Evolutionary conservation across 2,113 vertebrate species (phyloP).

Genomic region (Campylomormyrus numenius): DNA sequence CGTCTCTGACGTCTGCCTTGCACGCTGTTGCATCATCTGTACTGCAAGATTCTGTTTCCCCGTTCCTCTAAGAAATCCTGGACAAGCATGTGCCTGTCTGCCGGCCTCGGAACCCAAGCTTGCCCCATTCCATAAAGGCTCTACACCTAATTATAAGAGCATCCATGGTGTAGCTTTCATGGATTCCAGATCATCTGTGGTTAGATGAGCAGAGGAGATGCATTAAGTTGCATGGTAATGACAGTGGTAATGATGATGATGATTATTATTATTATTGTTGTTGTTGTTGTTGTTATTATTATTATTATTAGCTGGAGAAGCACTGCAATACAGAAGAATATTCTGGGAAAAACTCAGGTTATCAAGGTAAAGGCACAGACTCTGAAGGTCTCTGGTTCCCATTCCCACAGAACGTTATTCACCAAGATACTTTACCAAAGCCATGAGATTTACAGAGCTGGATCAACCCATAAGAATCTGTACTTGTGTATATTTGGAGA

Average conservation of each 20-base stretch:
- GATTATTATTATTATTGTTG: not conserved
- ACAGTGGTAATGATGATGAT: not conserved
- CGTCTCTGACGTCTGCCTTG: not conserved
- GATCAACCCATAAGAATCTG: not conserved
- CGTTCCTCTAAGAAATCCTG: not conserved
- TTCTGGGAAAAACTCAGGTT: too few species aligned
- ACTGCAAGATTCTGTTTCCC: not conserved
- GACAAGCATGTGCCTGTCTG: constrained; percentile 12
- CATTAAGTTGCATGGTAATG: not conserved
- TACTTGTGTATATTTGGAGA: not conserved
- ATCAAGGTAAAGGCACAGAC: too few species aligned
- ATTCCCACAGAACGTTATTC: too few species aligned
- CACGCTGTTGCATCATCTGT: not conserved
- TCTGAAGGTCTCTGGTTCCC: too few species aligned
- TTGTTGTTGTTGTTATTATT: not conserved
- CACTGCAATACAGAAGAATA: not conserved
- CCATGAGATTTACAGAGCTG: too few species aligned
- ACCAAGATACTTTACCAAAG: too few species aligned
- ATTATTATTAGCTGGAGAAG: not conserved
- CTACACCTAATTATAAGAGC: not conserved
- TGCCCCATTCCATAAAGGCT: not conserved
- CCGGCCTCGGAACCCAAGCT: too few species aligned
- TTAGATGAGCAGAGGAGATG: not conserved
- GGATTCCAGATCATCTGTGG: not conserved
- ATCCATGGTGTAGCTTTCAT: not conserved